Evolutionary conservation across 2,113 vertebrate species (phyloP).

Genomic region (Thymallus thymallus): DNA sequence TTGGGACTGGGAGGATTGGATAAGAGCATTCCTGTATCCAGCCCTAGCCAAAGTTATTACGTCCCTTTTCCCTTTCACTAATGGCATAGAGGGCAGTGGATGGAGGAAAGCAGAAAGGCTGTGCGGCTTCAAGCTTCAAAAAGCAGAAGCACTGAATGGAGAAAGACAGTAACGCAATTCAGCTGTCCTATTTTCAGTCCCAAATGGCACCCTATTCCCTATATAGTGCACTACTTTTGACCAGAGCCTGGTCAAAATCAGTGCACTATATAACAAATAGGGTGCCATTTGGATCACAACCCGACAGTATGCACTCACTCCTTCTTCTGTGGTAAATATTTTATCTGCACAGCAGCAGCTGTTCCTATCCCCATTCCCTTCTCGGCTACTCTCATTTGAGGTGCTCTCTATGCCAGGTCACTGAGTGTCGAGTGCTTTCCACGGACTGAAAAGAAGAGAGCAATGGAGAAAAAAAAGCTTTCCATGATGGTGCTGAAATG

Average conservation of each 20-base stretch:
- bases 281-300: neutral
- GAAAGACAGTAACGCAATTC: constrained; percentile 41
- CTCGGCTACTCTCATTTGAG: constrained; percentile 34
- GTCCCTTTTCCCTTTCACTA: constrained; percentile 50
- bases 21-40: constrained; percentile 54
- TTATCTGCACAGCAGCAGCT: constrained; percentile 35
- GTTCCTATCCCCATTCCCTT: constrained; percentile 28
- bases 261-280: no score
- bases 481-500: constrained; percentile 47
- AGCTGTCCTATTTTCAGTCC: neutral
- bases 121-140: constrained; percentile 36
- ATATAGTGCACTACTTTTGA: no score
- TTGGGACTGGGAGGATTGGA: constrained; percentile 37
- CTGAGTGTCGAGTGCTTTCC: constrained; percentile 54
- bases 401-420: constrained; percentile 47
- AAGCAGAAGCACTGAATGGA: constrained; percentile 25
- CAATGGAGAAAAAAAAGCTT: constrained; percentile 35
- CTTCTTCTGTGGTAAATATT: constrained; percentile 55
- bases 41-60: constrained; percentile 45
- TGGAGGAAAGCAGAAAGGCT: constrained; percentile 33
- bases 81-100: constrained; percentile 44
- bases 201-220: no score
- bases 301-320: constrained; percentile 31
- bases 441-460: constrained; percentile 52
- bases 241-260: no score